Evolutionary conservation across 2,113 vertebrate genomes (phyloP).

Genomic region (Pseudopipra pipra): DNA sequence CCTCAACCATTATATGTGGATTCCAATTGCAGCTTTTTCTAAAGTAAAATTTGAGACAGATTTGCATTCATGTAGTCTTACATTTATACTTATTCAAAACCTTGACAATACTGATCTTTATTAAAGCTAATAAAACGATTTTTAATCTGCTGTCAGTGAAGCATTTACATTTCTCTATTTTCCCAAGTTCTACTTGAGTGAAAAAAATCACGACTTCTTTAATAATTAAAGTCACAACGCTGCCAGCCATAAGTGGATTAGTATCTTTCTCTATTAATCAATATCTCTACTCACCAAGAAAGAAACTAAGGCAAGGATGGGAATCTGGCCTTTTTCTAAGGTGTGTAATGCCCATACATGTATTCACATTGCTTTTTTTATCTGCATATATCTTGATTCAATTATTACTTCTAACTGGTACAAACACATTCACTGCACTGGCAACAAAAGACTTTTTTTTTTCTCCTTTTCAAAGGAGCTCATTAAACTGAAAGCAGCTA

Average conservation of each 20-base stretch:
- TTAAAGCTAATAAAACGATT: conserved; percentile 28
- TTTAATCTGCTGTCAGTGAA: conserved; percentile 31
- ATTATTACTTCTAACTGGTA: conserved; percentile 56
- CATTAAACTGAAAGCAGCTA: conserved; percentile 51
- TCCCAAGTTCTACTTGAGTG: conserved; percentile 32
- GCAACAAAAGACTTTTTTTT: conserved; percentile 36
- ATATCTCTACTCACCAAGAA: conserved; percentile 2
- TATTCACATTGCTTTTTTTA: conserved; percentile 31
- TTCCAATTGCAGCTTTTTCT: background rate
- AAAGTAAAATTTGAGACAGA: background rate
- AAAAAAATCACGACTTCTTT: conserved; percentile 11
- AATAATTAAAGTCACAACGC: background rate
- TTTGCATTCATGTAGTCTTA: background rate
- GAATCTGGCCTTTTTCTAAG: conserved; percentile 29
- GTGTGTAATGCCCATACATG: conserved; percentile 30
- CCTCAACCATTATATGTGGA: background rate
- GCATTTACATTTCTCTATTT: conserved; percentile 42
- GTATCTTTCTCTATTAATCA: conserved; percentile 20
- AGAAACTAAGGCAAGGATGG: background rate
- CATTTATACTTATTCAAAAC: conserved; percentile 9
- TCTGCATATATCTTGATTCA: conserved; percentile 52
- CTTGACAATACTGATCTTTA: conserved; percentile 25
- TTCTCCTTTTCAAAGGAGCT: conserved; percentile 5
- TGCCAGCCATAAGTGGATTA: conserved; percentile 13
- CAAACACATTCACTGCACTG: conserved; percentile 47